phyloP scores from a whole-genome alignment of 2,888 invertebrate species.

The Nymphalis c-album region DNA sequence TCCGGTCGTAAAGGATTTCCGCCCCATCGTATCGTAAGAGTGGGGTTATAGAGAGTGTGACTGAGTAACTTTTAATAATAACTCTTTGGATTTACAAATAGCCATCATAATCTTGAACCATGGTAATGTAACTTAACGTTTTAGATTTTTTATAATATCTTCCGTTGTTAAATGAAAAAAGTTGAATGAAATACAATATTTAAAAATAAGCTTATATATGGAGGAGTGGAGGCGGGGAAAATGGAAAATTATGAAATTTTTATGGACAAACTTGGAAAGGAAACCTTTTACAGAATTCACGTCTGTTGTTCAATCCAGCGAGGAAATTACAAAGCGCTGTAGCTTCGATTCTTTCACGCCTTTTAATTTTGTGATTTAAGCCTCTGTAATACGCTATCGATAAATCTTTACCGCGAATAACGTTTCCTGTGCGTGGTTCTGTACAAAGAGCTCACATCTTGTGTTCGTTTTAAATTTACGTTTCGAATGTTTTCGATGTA shows the following conservation, averaged over 20 bases:
- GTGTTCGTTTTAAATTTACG: background rate
- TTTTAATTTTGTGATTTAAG: slow-evolving; percentile 6
- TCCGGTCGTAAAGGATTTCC: too few relatives aligned
- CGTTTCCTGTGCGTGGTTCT: background rate
- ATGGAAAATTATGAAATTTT: slow-evolving; percentile 3
- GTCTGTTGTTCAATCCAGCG: slow-evolving; percentile 4
- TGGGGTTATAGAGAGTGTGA: too few relatives aligned
- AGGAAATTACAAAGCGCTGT: slow-evolving; percentile 7
- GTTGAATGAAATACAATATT: background rate
- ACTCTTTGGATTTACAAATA: too few relatives aligned
- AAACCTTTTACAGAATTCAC: background rate
- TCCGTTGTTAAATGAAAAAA: background rate
- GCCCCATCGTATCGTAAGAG: too few relatives aligned
- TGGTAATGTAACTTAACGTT: too few relatives aligned
- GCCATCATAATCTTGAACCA: too few relatives aligned
- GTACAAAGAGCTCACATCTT: background rate
- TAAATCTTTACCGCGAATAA: background rate
- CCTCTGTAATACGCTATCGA: slow-evolving; percentile 2
- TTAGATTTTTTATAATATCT: too few relatives aligned
- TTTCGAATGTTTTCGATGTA: background rate
- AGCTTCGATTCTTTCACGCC: slow-evolving; percentile 1
- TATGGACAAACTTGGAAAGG: background rate
- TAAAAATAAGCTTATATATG: background rate
- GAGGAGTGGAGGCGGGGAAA: background rate
- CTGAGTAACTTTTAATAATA: too few relatives aligned